Conservation (phyloP, 2,113 vertebrate genomes). For the Sus scrofa region DNA sequence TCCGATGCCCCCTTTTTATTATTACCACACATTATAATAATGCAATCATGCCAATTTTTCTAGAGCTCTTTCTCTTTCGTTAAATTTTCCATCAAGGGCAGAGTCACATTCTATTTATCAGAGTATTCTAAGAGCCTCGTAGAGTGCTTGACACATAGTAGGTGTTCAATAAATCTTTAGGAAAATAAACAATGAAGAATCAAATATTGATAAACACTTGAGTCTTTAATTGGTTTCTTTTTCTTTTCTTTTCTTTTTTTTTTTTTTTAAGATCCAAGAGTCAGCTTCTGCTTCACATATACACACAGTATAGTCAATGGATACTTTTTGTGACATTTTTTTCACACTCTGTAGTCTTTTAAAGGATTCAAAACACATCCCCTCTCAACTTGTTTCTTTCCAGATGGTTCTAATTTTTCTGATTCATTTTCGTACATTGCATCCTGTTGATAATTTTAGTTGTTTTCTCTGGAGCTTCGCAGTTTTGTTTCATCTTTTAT, state of each 20-base stretch:
- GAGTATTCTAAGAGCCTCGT: neutral
- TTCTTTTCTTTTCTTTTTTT: constrained; percentile 16
- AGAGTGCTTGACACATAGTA: neutral
- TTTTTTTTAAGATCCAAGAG: neutral
- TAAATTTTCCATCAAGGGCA: neutral
- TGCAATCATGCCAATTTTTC: neutral
- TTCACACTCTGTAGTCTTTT: constrained; percentile 15
- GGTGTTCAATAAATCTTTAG: neutral
- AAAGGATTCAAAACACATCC: constrained; percentile 48
- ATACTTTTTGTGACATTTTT: neutral
- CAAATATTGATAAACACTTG: neutral
- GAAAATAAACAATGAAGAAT: neutral
- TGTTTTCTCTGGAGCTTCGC: constrained; percentile 60
- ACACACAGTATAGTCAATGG: neutral
- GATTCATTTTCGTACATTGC: constrained; percentile 56
- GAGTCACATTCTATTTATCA: neutral
- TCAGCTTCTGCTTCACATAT: neutral
- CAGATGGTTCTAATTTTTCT: constrained; percentile 62
- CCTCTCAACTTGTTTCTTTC: constrained; percentile 29
- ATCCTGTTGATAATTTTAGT: constrained; percentile 67
- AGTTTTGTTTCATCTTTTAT: constrained; percentile 47
- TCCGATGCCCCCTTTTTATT: neutral
- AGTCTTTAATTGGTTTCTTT: neutral
- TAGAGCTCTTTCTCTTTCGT: neutral
- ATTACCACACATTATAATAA: constrained; percentile 3